Percentiles rank a stretch among this genome's conserved stretches.
These are phyloP conservation scores for Drymodes brunneopygia DNA, from an alignment of 2,113 vertebrate genomes.

Conservation along the genomic window DNA sequence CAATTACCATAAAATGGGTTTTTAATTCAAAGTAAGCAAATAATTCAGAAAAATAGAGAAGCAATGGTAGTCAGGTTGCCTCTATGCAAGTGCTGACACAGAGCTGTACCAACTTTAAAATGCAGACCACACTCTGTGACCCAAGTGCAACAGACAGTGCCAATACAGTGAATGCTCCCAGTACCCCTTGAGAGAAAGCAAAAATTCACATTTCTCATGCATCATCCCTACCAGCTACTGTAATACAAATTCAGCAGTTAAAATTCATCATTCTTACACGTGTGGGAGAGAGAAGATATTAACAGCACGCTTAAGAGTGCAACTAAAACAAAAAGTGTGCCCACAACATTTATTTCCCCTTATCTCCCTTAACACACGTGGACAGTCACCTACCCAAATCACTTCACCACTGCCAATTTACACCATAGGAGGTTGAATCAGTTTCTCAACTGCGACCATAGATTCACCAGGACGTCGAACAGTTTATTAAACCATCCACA, in stretches of 20 bases:
- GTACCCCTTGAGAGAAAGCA: neutral
- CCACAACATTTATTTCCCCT: neutral
- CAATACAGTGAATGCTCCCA: neutral
- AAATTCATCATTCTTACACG: neutral
- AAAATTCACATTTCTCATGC: neutral
- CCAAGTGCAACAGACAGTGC: neutral
- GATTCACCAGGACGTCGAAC: neutral
- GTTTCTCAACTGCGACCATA: neutral
- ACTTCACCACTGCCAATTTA: conserved; percentile 24
- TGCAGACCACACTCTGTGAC: neutral
- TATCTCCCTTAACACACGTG: neutral
- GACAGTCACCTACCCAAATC: conserved; percentile 21
- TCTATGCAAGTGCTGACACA: neutral
- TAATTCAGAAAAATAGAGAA: neutral
- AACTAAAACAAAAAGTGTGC: neutral
- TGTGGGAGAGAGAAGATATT: neutral
- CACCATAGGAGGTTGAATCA: neutral
- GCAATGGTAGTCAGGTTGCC: neutral
- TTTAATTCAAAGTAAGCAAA: neutral
- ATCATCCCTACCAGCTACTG: neutral
- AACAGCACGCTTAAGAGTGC: neutral
- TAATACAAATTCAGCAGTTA: neutral
- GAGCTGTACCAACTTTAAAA: neutral
- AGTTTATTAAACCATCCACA: neutral
- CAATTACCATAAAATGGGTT: neutral